Evolutionary conservation across 1,140 invertebrate species (phyloP).

Genomic region (Ips typographus): DNA sequence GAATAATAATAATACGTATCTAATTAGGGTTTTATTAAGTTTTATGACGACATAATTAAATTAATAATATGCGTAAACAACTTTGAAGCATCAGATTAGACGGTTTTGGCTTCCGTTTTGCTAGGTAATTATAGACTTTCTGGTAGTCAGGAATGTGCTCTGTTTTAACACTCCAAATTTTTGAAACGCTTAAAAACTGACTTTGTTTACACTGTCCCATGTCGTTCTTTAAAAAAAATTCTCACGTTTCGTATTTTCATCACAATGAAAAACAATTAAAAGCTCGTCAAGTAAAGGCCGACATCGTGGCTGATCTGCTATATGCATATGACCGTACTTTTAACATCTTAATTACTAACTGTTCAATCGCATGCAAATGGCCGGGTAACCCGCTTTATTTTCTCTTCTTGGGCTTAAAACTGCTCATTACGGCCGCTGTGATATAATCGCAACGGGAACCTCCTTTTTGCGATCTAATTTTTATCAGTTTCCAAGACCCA

Average conservation of each 20-base stretch:
- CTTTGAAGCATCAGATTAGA: too few relatives aligned
- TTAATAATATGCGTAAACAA: too few relatives aligned
- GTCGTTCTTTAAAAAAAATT: background rate
- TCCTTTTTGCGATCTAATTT: constrained; percentile 12
- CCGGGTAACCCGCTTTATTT: background rate
- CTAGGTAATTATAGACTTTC: too few relatives aligned
- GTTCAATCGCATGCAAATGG: constrained; percentile 21
- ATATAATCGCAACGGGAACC: constrained; percentile 9
- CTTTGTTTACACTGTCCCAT: background rate
- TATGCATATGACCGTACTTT: constrained; percentile 11
- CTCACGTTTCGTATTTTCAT: background rate
- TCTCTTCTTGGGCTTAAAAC: background rate
- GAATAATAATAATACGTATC: too few relatives aligned
- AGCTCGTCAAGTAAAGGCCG: background rate
- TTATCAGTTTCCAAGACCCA: constrained; percentile 7
- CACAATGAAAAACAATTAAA: background rate
- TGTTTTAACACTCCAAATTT: too few relatives aligned
- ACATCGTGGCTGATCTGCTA: background rate
- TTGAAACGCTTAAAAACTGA: too few relatives aligned
- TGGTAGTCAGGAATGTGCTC: too few relatives aligned
- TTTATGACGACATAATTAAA: too few relatives aligned
- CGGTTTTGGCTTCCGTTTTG: too few relatives aligned
- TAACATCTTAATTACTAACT: constrained; percentile 9
- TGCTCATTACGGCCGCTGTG: constrained; percentile 12
- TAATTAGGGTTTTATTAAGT: too few relatives aligned